Evolutionary conservation across 2,888 invertebrate species (phyloP).

Genomic region (Gari tellinella): DNA sequence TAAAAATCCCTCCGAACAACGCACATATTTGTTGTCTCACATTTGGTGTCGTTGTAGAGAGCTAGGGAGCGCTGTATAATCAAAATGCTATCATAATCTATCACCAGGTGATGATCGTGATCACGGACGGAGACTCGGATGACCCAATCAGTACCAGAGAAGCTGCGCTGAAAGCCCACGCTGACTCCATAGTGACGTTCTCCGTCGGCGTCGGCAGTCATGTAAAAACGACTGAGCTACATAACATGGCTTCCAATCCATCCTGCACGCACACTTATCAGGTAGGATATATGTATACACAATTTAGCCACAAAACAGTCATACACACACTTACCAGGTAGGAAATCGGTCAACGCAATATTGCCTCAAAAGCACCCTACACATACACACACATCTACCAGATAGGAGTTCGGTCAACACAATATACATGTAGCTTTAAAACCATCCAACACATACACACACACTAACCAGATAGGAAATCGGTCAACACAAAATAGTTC

Average conservation of each 20-base stretch:
- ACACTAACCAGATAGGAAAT: no score
- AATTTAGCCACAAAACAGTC: no score
- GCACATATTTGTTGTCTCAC: no score
- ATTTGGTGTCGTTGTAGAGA: no score
- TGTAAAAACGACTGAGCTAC: slow-evolving; percentile 57
- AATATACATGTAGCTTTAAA: no score
- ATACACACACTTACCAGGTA: neutral
- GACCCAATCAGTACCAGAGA: slow-evolving; percentile 59
- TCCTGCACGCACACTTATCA: slow-evolving; percentile 69
- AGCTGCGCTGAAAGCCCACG: slow-evolving; percentile 55
- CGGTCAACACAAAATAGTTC: slow-evolving; percentile 64
- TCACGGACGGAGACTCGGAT: slow-evolving; percentile 69
- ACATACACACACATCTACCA: slow-evolving; percentile 70
- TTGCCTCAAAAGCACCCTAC: slow-evolving; percentile 66
- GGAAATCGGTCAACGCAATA: slow-evolving; percentile 54
- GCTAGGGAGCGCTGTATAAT: no score
- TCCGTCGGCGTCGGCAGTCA: slow-evolving; percentile 69
- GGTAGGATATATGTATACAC: slow-evolving; percentile 46
- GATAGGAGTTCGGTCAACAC: slow-evolving; percentile 45
- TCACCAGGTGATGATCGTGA: slow-evolving; percentile 56
- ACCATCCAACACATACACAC: neutral
- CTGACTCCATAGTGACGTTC: slow-evolving; percentile 59
- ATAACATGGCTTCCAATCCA: slow-evolving; percentile 64
- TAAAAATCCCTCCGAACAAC: no score
- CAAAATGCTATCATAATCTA: no score